Conservation (phyloP, 2,888 invertebrate species). For the Dermolepida albohirtum region DNA sequence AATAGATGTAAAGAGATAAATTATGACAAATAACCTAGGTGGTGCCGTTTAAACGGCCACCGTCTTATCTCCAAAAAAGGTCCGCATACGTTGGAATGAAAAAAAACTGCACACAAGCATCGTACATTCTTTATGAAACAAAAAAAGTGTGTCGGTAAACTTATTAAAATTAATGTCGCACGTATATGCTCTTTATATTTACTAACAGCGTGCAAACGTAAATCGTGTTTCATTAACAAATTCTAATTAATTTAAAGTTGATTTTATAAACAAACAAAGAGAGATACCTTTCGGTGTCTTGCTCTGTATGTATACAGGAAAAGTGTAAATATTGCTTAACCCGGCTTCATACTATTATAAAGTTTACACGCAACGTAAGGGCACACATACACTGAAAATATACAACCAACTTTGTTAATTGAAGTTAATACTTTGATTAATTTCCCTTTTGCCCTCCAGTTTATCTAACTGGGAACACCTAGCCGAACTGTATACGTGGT, state of each 20-base stretch:
- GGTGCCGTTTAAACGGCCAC: too few species aligned
- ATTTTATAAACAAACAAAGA: constrained; percentile 40
- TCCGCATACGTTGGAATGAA: too few species aligned
- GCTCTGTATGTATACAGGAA: constrained; percentile 21
- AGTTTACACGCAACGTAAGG: constrained; percentile 30
- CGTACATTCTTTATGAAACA: not conserved
- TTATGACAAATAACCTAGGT: too few species aligned
- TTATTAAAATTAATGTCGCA: constrained; percentile 10
- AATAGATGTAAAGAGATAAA: too few species aligned
- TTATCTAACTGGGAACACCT: constrained; percentile 8
- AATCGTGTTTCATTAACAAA: constrained; percentile 25
- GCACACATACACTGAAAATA: constrained; percentile 22
- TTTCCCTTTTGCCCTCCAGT: constrained; percentile 19
- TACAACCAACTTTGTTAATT: constrained; percentile 35
- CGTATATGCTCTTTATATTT: constrained; percentile 5
- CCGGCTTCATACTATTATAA: constrained; percentile 26
- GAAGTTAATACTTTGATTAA: constrained; percentile 43
- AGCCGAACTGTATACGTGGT: constrained; percentile 6
- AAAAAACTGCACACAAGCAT: too few species aligned
- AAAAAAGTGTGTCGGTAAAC: not conserved
- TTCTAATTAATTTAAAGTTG: constrained; percentile 43
- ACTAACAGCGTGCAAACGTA: constrained; percentile 4
- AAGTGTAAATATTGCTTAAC: constrained; percentile 36
- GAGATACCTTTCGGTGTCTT: constrained; percentile 12
- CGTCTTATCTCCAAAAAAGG: too few species aligned